Conservation (phyloP, 30 jellyfish, hydroid and myxozoan genomes). For the Aurelia sp. region DNA sequence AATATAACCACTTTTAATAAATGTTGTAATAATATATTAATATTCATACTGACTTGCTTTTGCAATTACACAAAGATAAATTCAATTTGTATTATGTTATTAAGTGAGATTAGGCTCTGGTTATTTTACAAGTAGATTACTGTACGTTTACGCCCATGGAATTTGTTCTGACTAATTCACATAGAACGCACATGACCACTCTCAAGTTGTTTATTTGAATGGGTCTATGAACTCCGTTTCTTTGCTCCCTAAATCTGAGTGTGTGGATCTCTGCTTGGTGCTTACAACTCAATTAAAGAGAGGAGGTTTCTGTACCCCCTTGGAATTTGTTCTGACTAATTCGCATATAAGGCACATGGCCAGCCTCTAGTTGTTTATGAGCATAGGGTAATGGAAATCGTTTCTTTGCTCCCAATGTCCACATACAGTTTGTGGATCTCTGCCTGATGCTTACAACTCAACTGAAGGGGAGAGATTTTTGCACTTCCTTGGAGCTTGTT, state of each 20-base stretch:
- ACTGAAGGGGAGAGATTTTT: too few species aligned
- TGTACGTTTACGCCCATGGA: slow-evolving; percentile 29
- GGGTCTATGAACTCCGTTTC: not conserved
- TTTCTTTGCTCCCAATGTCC: not conserved
- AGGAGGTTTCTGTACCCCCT: not conserved
- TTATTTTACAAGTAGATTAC: slow-evolving; percentile 51
- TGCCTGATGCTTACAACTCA: not conserved
- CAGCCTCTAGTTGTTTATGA: not conserved
- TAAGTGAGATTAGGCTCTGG: slow-evolving; percentile 50
- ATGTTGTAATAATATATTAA: slow-evolving; percentile 53
- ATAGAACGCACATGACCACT: not conserved
- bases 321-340: not conserved
- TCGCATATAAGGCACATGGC: not conserved
- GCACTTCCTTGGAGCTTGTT: not conserved
- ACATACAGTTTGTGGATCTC: too few species aligned
- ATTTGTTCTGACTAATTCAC: not conserved
- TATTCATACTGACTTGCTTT: slow-evolving; percentile 54
- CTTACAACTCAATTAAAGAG: not conserved
- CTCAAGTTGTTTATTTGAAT: not conserved
- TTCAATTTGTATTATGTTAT: slow-evolving; percentile 54
- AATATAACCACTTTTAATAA: slow-evolving; percentile 63
- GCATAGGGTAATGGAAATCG: too few species aligned
- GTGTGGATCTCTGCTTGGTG: too few species aligned
- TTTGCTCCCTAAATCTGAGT: not conserved
- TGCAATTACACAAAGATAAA: slow-evolving; percentile 50